Percentiles rank a stretch among this genome's conserved stretches.
These are phyloP conservation scores for Drosophila sucinea DNA, from an alignment of 1,140 invertebrate species.

Conservation along the genomic window DNA sequence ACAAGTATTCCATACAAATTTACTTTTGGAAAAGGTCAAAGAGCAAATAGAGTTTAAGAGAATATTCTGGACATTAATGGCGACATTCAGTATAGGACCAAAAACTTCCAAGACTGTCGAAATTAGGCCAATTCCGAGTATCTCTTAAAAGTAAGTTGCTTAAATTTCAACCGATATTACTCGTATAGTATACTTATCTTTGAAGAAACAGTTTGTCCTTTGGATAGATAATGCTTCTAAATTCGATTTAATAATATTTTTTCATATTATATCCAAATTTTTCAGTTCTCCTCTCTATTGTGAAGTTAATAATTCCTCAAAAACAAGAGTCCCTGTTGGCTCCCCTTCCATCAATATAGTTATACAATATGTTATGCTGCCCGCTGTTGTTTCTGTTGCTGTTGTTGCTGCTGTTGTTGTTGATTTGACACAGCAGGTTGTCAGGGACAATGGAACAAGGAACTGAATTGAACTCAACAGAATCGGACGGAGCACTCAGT, in stretches of 20 bases:
- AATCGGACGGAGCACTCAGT: background rate
- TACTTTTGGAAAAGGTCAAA: no score
- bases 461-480: background rate
- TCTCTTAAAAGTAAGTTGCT: background rate
- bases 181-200: background rate
- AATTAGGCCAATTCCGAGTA: background rate
- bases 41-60: no score
- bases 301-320: background rate
- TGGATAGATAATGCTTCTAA: background rate
- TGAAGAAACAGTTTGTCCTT: background rate
- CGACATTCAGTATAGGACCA: no score
- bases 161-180: no score
- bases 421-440: conserved; percentile 50
- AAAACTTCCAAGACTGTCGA: no score
- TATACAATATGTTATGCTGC: conserved; percentile 27
- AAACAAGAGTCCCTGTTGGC: background rate
- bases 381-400: background rate
- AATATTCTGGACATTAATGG: no score
- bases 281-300: background rate
- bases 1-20: no score
- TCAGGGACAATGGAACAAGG: conserved; percentile 34
- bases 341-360: background rate
- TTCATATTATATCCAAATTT: background rate
- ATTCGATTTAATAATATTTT: background rate
- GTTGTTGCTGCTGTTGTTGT: conserved; percentile 27